Evolutionary conservation across 2,113 vertebrate species (phyloP).

Genomic region (Cephalopterus ornatus): DNA sequence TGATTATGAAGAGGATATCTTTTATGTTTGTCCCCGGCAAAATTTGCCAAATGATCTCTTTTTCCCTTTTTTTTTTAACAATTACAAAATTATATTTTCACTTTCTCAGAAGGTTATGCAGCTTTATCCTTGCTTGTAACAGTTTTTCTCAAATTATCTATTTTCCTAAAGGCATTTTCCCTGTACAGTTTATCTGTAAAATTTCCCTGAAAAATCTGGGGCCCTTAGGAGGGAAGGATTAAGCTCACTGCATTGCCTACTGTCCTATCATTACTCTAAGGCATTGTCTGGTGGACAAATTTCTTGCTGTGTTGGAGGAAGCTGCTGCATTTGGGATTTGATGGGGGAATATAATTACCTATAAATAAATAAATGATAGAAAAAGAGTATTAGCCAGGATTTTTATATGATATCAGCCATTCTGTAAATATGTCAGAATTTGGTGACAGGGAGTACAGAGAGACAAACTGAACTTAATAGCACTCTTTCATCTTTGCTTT

Average conservation of each 20-base stretch:
- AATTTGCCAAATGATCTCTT: not conserved
- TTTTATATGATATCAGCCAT: not conserved
- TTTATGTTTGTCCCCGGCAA: not conserved
- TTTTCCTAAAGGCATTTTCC: constrained; percentile 35
- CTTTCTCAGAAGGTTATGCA: constrained; percentile 7
- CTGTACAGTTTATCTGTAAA: constrained; percentile 21
- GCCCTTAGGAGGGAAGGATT: constrained; percentile 39
- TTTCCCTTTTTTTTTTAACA: not conserved
- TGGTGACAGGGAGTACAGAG: not conserved
- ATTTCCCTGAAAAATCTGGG: constrained; percentile 38
- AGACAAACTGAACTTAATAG: not conserved
- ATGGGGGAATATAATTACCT: not conserved
- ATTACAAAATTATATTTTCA: not conserved
- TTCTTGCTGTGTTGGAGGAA: not conserved
- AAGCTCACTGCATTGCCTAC: not conserved
- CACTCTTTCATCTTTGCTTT: constrained; percentile 7
- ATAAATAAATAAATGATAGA: not conserved
- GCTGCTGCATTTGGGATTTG: not conserved
- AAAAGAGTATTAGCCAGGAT: not conserved
- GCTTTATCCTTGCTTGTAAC: constrained; percentile 8
- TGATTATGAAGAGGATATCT: not conserved
- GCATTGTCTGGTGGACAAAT: not conserved
- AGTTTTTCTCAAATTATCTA: constrained; percentile 31
- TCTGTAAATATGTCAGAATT: not conserved
- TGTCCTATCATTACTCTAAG: not conserved